These are phyloP conservation scores for Myioborus melanocephalus DNA, from an alignment of 2,797 vertebrate genomes.

Conservation along the genomic window DNA sequence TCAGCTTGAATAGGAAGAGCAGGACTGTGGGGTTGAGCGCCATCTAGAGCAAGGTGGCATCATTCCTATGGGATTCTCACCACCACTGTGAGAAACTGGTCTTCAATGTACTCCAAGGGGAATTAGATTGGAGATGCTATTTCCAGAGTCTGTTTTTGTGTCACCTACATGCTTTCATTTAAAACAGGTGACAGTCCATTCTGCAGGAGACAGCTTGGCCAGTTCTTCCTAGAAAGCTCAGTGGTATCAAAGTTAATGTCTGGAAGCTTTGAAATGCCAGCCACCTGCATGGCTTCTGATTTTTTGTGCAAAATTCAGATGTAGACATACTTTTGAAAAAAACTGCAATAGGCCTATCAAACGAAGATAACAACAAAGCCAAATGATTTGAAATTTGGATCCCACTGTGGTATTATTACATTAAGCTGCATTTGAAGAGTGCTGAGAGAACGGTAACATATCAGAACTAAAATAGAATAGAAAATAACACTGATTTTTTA, in stretches of 20 bases:
- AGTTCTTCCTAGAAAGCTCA: background rate
- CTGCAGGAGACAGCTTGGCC: background rate
- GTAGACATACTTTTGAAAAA: background rate
- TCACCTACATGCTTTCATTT: background rate
- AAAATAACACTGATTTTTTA: background rate
- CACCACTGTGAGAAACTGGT: background rate
- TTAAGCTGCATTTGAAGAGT: background rate
- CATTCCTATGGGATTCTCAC: background rate
- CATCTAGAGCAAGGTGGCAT: background rate
- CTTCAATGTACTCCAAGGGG: background rate
- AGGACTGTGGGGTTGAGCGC: background rate
- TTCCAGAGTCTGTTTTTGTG: background rate
- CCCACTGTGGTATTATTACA: background rate
- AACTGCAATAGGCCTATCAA: background rate
- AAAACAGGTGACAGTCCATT: background rate
- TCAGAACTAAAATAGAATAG: background rate
- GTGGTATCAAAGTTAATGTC: background rate
- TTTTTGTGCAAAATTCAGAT: background rate
- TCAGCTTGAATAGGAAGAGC: background rate
- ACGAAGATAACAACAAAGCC: background rate
- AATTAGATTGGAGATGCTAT: background rate
- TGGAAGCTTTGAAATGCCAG: background rate
- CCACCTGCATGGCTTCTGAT: background rate
- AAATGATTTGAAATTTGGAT: slow-evolving; percentile 16
- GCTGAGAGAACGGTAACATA: background rate